Evolutionary conservation across 1,140 invertebrate genomes (phyloP), one percentile per base, ranked within the genome.

Genomic region (Orchesella cincta): DNA sequence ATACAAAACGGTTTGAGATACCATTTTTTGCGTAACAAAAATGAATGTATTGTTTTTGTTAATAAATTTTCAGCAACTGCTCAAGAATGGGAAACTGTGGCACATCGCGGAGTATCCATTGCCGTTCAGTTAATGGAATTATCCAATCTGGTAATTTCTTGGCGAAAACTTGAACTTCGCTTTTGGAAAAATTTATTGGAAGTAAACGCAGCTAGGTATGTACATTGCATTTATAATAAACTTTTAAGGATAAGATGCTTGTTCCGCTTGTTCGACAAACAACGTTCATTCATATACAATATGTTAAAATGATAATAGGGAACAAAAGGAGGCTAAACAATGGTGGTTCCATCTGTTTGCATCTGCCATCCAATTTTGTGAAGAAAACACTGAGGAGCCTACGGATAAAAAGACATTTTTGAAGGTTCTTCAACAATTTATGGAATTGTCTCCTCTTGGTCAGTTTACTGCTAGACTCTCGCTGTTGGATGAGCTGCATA

Each of bases 331-430:
- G 74, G 88, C 90, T 0, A 89, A 91, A 39, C 93, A 92, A 85
- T 97, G 94, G 90, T 98, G 95, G 95, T 95, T 96, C 84, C 91
- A 93, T 83, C 84, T 98, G 23, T 97, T 93, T 83, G 89, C 90
- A 18, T 62, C 71, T 14, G 85, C 94, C 0, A 84, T 93, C 5
- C 88, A 90, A 52, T 36, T 90, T 87, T 76, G 75, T 29, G 77
- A 83, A 5, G 84, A 87, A 76, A 84, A 89, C 20, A 86, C 90
- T 3, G 83, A 86, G 36, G 87, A 89, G 1, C 83, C 83, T 62
- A 14, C 2, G 8, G 62, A 29, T 5, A 31, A 67, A 29, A 29
- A 33, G 62, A 67, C 8, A n/a, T 84, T 85, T 46, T 74, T 78
- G 12, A 70, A 74, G 62, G 79, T 78, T 1, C 83, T 98, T 26